Base-by-base conservation (phyloP, 2,797 vertebrate species). In the Linurgus olivaceus region DNA sequence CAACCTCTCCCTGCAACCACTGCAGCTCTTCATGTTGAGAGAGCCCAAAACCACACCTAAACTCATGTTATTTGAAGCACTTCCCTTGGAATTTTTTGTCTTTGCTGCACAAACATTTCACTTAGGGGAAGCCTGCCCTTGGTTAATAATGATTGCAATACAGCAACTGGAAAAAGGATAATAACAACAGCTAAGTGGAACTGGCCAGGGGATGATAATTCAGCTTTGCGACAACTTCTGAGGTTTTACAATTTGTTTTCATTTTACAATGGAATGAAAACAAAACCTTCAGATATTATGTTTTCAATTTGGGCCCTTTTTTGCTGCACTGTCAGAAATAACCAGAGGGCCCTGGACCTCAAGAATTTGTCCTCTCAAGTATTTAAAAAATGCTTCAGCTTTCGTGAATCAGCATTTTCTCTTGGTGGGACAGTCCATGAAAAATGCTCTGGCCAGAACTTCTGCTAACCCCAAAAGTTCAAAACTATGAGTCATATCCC, bases 231-330 rank as follows among this genome's bases (percentile, higher is more conserved):
- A 94, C 93, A 94, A 19, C 85, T 96, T 88, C 76, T 96, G 96
- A 96, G 96, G 96, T 96, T 96, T 96, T 94, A 96, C 85, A 91
- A 96, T 96, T 96, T 96, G 86, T 95, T 96, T 96, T 96, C 31
- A 17, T 95, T 96, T 96, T 95, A 84, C 70, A 84, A 38, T 81
- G 95, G 96, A 95, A 96, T 96, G 95, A 95, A 96, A 96, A 96
- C 92, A 96, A 91, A 93, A 90, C 51, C 91, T 96, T 94, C 73
- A 91, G 66, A 93, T 96, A 95, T 83, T 95, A 75, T 96, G 95
- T 96, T 96, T 96, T 94, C 85, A 95, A 95, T 96, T 94, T 96
- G 78, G 23, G 50, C 52, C 52, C 72, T 90, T 91, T 90, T 87
- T 95, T 93, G 70, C 73, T 86, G 82, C 80, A 84, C 85, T 95